Evolutionary conservation across 2,797 vertebrate species (phyloP).

Genomic region (Phylloscopus collybita): DNA sequence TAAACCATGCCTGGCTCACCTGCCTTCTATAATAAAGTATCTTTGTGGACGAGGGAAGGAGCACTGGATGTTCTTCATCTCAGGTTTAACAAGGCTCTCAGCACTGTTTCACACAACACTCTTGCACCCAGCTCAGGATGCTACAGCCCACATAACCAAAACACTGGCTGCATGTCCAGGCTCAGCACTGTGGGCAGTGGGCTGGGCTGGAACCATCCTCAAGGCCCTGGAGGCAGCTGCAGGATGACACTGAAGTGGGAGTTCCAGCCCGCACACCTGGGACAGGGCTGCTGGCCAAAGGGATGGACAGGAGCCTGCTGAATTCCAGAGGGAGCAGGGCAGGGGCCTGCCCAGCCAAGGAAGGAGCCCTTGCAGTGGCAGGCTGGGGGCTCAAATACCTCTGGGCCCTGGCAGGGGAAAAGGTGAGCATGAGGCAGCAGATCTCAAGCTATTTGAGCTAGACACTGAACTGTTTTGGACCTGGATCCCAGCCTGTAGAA

Average conservation of each 20-base stretch:
- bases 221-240: background rate
- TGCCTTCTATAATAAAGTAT: background rate
- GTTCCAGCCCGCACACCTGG: fast-evolving
- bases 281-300: background rate
- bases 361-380: no score
- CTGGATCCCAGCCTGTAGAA: fast-evolving
- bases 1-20: background rate
- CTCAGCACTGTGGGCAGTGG: background rate
- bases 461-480: background rate
- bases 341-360: background rate
- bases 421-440: background rate
- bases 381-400: background rate
- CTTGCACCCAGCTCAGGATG: background rate
- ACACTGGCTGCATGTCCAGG: background rate
- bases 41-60: background rate
- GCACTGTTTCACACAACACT: background rate
- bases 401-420: background rate
- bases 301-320: no score
- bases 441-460: background rate
- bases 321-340: background rate
- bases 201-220: background rate
- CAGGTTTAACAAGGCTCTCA: background rate
- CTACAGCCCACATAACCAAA: background rate
- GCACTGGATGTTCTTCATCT: background rate
- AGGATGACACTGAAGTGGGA: background rate